Evolutionary conservation across 2,888 invertebrate genomes (phyloP).

Genomic region (Zhuqinia jingwanae): DNA sequence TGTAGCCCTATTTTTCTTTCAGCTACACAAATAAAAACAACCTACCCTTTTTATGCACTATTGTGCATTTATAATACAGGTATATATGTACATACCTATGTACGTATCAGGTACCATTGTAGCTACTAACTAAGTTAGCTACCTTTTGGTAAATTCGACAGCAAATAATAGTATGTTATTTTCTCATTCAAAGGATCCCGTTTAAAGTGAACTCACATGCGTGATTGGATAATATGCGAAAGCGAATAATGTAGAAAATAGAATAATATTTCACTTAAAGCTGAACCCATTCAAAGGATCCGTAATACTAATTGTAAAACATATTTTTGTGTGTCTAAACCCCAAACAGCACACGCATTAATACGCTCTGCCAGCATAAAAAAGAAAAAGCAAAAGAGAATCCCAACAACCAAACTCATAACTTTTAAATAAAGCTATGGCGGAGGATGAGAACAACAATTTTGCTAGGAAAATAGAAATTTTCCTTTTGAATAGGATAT

Average conservation of each 20-base stretch:
- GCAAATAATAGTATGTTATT: too few relatives aligned
- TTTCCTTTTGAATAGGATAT: conserved; percentile 52
- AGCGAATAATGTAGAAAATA: neutral
- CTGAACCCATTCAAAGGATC: conserved; percentile 4
- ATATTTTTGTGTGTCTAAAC: neutral
- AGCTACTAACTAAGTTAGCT: too few relatives aligned
- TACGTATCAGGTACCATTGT: too few relatives aligned
- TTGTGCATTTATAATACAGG: too few relatives aligned
- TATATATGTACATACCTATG: too few relatives aligned
- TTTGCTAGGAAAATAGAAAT: neutral
- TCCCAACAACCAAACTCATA: conserved; percentile 46
- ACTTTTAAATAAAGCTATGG: conserved; percentile 15
- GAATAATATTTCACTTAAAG: neutral
- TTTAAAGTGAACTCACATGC: too few relatives aligned
- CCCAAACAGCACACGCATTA: neutral
- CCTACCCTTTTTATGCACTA: too few relatives aligned
- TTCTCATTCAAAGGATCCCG: too few relatives aligned
- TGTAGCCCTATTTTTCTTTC: too few relatives aligned
- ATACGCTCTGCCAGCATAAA: neutral
- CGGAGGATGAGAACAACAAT: neutral
- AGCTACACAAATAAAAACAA: too few relatives aligned
- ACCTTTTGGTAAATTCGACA: too few relatives aligned
- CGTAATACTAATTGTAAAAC: neutral
- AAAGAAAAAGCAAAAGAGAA: neutral
- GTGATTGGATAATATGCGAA: neutral